phyloP scores from a whole-genome alignment of 2,113 vertebrate genomes.

The Prinia subflava region DNA sequence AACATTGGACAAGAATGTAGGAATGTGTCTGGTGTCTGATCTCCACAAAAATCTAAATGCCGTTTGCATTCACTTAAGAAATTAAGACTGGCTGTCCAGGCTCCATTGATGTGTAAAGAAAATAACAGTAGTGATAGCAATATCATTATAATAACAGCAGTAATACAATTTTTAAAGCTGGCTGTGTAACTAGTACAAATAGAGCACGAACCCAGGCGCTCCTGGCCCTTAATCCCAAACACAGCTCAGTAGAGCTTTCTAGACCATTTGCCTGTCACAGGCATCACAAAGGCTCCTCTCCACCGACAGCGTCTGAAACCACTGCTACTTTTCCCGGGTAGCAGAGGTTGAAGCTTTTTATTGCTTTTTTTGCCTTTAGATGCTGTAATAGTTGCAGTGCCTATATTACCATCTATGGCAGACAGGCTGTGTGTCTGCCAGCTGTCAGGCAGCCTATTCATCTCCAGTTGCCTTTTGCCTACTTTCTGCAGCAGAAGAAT shows the following conservation, averaged over 20 bases:
- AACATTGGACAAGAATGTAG: constrained; percentile 61
- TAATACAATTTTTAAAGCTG: background rate
- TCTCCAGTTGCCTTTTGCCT: constrained; percentile 66
- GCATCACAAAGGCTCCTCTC: background rate
- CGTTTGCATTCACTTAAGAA: constrained; percentile 40
- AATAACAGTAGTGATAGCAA: constrained; percentile 50
- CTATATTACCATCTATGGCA: constrained; percentile 65
- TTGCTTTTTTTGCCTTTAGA: constrained; percentile 22
- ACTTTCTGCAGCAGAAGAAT: constrained; percentile 51
- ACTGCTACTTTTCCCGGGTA: background rate
- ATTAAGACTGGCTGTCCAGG: background rate
- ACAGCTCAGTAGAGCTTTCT: background rate
- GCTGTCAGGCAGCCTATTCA: constrained; percentile 61
- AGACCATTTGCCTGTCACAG: background rate
- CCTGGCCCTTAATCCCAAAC: background rate
- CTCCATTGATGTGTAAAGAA: constrained; percentile 35
- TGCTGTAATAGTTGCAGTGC: constrained; percentile 35
- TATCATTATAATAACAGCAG: constrained; percentile 41
- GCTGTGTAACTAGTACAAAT: background rate
- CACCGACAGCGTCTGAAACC: background rate
- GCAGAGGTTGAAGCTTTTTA: constrained; percentile 48
- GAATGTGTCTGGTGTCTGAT: constrained; percentile 53
- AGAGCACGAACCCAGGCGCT: background rate
- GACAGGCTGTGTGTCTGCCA: constrained; percentile 35
- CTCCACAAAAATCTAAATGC: constrained; percentile 54